Percentiles rank a stretch among this genome's conserved stretches.
These are phyloP conservation scores for Arenaria interpres DNA, from an alignment of 2,113 vertebrate species.

Conservation along the genomic window DNA sequence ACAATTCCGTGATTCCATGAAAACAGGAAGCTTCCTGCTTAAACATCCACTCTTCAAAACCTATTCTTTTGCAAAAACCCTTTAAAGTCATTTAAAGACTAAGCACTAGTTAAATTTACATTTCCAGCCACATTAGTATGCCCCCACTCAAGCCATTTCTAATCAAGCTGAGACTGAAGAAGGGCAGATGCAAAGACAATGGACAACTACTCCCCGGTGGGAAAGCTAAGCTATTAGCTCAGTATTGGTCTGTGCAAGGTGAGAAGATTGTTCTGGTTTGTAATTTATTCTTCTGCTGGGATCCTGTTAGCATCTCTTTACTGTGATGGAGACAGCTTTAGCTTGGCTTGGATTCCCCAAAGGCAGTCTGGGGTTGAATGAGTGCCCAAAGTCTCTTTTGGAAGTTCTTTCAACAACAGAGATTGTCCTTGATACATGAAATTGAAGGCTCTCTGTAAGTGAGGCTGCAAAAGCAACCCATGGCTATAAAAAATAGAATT, in stretches of 20 bases:
- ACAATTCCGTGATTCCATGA: too few relatives aligned
- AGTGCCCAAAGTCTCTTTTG: background rate
- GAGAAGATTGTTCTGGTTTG: conserved; percentile 19
- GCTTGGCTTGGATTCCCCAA: background rate
- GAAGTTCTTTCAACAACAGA: background rate
- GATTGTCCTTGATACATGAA: background rate
- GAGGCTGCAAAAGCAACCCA: background rate
- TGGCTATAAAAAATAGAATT: background rate
- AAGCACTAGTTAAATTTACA: conserved; percentile 12
- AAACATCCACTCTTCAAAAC: background rate
- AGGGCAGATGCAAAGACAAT: background rate
- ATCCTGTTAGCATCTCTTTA: conserved; percentile 9
- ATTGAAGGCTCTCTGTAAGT: background rate
- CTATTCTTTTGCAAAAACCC: conserved; percentile 28
- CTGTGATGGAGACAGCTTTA: background rate
- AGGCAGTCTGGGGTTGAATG: background rate
- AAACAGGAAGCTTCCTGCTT: conserved; percentile 27
- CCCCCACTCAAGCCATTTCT: background rate
- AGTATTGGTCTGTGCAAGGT: background rate
- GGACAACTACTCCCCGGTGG: background rate
- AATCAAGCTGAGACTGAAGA: conserved; percentile 15
- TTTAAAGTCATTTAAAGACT: conserved; percentile 19
- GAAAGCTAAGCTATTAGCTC: conserved; percentile 14
- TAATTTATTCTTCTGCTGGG: conserved; percentile 47
- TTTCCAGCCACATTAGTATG: background rate